Conservation (phyloP, 2,888 invertebrate genomes). For the Ypsolopha sequella region DNA sequence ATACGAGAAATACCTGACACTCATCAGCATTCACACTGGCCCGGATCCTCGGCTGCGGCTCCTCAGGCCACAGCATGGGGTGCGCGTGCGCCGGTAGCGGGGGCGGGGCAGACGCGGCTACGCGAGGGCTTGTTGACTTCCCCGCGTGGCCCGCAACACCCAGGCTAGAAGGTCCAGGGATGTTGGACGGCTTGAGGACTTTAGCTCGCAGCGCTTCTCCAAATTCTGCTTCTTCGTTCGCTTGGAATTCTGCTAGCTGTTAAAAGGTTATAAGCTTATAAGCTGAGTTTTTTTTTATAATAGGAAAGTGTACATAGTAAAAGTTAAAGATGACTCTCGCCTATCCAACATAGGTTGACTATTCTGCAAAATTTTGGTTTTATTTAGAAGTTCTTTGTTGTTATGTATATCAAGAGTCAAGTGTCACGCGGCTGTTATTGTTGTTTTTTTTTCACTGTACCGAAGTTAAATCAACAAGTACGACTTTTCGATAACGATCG, state of each 20-base stretch:
- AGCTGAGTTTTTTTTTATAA: not conserved
- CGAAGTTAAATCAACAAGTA: too few relatives aligned
- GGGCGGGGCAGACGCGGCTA: constrained; percentile 37
- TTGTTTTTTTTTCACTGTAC: too few relatives aligned
- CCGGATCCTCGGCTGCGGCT: constrained; percentile 33
- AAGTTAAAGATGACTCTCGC: too few relatives aligned
- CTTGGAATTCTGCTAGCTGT: constrained; percentile 58
- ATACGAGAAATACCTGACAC: constrained; percentile 34
- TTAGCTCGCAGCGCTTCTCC: constrained; percentile 20
- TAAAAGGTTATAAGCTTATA: constrained; percentile 1
- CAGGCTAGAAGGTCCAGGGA: constrained; percentile 5
- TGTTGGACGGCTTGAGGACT: constrained; percentile 5
- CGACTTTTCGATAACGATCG: too few relatives aligned
- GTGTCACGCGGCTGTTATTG: too few relatives aligned
- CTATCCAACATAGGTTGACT: too few relatives aligned
- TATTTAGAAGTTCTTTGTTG: too few relatives aligned
- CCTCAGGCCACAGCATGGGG: constrained; percentile 45
- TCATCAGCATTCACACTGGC: constrained; percentile 45
- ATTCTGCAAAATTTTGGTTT: too few relatives aligned
- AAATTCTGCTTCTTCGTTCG: constrained; percentile 50
- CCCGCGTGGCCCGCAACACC: constrained; percentile 1
- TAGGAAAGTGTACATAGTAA: too few relatives aligned
- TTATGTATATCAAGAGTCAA: too few relatives aligned
- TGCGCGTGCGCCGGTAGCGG: constrained; percentile 37
- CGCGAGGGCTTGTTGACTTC: constrained; percentile 23